A percentile compares a stretch with the other conserved stretches of the same genome.
Conservation (phyloP, 35 echinoderm and acorn worm genomes). For the Holothuria glaberrima region DNA sequence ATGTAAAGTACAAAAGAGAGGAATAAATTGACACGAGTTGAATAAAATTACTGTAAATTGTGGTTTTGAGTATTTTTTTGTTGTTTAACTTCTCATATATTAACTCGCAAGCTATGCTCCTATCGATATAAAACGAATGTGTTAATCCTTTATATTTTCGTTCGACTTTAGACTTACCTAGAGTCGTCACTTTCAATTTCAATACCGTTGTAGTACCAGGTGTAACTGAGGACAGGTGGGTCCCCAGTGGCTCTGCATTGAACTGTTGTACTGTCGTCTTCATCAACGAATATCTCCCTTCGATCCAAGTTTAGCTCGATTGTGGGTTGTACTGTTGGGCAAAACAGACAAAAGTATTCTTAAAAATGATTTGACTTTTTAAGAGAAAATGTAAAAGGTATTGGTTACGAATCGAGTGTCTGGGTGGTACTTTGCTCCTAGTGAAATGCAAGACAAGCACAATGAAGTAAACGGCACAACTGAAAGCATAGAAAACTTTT, state of each 20-base stretch:
- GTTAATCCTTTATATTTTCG: too few relatives aligned
- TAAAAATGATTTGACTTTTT: too few relatives aligned
- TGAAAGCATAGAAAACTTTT: too few relatives aligned
- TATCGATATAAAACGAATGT: too few relatives aligned
- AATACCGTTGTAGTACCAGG: slow-evolving; percentile 83
- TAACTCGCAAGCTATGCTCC: too few relatives aligned
- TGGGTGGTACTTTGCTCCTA: not conserved
- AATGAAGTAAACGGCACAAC: too few relatives aligned
- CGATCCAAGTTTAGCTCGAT: slow-evolving; percentile 60
- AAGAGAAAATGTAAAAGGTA: too few relatives aligned
- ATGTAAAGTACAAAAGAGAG: too few relatives aligned
- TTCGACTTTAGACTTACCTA: slow-evolving; percentile 53
- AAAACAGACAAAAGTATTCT: not conserved
- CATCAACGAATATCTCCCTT: slow-evolving; percentile 50
- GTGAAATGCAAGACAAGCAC: not conserved
- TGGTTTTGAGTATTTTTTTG: too few relatives aligned
- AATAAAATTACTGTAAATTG: too few relatives aligned
- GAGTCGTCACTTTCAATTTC: slow-evolving; percentile 62
- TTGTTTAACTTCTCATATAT: too few relatives aligned
- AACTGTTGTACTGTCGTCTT: slow-evolving; percentile 62
- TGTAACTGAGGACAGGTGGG: slow-evolving; percentile 68
- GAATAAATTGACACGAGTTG: too few relatives aligned
- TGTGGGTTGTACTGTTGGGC: slow-evolving; percentile 73
- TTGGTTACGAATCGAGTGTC: not conserved
- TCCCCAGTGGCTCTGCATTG: slow-evolving; percentile 71